Percentiles rank a stretch among this genome's conserved stretches.
Evolutionary conservation across 2,888 invertebrate species (phyloP).

Genomic region (Melikaiella ostensackeni): DNA sequence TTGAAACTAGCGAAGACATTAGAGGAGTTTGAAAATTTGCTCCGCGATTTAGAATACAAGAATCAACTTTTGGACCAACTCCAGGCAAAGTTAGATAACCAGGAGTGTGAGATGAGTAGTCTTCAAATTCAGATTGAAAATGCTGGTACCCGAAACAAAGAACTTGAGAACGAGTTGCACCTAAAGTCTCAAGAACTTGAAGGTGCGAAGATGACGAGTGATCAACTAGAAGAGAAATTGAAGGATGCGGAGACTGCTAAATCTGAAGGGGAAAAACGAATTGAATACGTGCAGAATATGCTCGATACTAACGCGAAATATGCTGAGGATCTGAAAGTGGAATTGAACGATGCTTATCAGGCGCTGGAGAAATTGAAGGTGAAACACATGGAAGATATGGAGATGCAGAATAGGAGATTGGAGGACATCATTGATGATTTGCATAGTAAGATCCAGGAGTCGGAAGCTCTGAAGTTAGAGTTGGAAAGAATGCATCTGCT

Average conservation of each 20-base stretch:
- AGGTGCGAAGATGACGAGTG: slow-evolving; percentile 75
- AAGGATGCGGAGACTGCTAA: slow-evolving; percentile 65
- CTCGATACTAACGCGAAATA: slow-evolving; percentile 61
- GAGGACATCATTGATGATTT: slow-evolving; percentile 77
- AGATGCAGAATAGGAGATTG: slow-evolving; percentile 71
- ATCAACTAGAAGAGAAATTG: slow-evolving; percentile 66
- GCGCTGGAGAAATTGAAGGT: slow-evolving; percentile 77
- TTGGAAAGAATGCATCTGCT: slow-evolving; percentile 75
- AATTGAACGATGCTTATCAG: slow-evolving; percentile 77
- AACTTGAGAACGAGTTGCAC: slow-evolving; percentile 53
- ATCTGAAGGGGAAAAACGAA: slow-evolving; percentile 54
- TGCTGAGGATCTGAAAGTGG: slow-evolving; percentile 60
- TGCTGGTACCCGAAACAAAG: slow-evolving; percentile 61
- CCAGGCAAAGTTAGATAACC: slow-evolving; percentile 40
- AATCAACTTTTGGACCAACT: slow-evolving; percentile 43
- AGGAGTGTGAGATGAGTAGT: slow-evolving; percentile 51
- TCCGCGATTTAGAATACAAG: background rate
- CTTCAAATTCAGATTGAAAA: slow-evolving; percentile 76
- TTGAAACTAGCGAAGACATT: slow-evolving; percentile 1
- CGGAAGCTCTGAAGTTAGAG: slow-evolving; percentile 70
- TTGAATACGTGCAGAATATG: slow-evolving; percentile 57
- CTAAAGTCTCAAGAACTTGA: slow-evolving; percentile 64
- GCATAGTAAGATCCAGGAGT: slow-evolving; percentile 76
- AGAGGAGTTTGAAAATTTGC: background rate
- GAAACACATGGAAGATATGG: slow-evolving; percentile 75